These are phyloP conservation scores for Lacanobia oleracea DNA, from an alignment of 2,888 invertebrate genomes.

Conservation along the genomic window DNA sequence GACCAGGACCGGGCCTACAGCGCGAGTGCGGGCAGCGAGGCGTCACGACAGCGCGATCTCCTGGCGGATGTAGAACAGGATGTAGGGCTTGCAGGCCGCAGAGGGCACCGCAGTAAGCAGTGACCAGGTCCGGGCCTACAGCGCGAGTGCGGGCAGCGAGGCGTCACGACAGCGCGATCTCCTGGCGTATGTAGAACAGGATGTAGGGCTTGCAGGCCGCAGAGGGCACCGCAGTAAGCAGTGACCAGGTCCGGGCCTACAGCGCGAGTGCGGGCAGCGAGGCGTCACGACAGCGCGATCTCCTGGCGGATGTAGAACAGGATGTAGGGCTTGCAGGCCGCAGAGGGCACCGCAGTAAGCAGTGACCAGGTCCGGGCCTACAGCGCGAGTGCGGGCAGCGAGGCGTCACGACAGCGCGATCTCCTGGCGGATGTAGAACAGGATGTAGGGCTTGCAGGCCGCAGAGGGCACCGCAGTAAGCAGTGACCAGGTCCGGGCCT, in stretches of 20 bases:
- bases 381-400: no score
- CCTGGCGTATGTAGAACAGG: slow-evolving; percentile 95
- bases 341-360: slow-evolving; percentile 64
- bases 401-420: slow-evolving; percentile 75
- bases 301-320: slow-evolving; percentile 95
- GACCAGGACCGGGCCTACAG: slow-evolving; percentile 12
- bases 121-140: slow-evolving; percentile 16
- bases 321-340: slow-evolving; percentile 95
- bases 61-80: slow-evolving; percentile 95
- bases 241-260: slow-evolving; percentile 14
- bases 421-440: slow-evolving; percentile 95
- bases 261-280: no score
- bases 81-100: slow-evolving; percentile 95
- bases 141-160: no score
- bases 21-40: no score
- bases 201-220: slow-evolving; percentile 96
- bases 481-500: slow-evolving; percentile 13
- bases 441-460: slow-evolving; percentile 95
- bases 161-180: slow-evolving; percentile 81
- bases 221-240: neutral
- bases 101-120: neutral
- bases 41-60: slow-evolving; percentile 85
- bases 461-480: slow-evolving; percentile 73
- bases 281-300: slow-evolving; percentile 75
- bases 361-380: slow-evolving; percentile 15